phyloP scores from a whole-genome alignment of 1,140 invertebrate genomes.

The Drosophila biarmipes region DNA sequence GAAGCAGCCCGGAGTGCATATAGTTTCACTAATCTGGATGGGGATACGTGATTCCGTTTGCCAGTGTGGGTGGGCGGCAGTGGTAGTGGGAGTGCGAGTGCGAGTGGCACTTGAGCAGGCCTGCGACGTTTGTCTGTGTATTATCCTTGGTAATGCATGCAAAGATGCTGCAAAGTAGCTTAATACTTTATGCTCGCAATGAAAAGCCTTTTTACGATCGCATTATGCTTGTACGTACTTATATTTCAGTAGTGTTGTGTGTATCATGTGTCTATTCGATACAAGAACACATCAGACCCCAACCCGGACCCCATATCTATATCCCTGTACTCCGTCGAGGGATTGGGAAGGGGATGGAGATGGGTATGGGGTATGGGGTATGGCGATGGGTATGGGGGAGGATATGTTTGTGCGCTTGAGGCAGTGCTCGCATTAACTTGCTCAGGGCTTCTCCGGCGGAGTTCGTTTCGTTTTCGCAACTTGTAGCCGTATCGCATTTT shows the following conservation, averaged over 20 bases:
- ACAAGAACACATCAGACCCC: constrained; percentile 11
- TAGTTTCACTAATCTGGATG: constrained; percentile 27
- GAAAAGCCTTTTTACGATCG: constrained; percentile 82
- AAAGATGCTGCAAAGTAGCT: constrained; percentile 83
- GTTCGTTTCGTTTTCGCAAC: constrained; percentile 16
- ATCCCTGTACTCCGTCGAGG: not conserved
- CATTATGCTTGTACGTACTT: constrained; percentile 80
- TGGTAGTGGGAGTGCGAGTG: constrained; percentile 4
- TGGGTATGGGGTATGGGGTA: not conserved
- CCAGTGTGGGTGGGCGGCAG: not conserved
- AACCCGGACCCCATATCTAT: not conserved
- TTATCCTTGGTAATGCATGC: constrained; percentile 80
- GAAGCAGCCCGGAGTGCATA: not conserved
- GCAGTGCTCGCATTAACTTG: constrained; percentile 29
- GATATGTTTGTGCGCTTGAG: constrained; percentile 12
- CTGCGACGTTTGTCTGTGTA: constrained; percentile 54
- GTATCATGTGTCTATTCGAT: constrained; percentile 60
- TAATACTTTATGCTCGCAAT: constrained; percentile 83
- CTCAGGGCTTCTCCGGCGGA: constrained; percentile 1
- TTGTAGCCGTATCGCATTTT: constrained; percentile 70
- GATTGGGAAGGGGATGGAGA: not conserved
- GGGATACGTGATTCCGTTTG: constrained; percentile 37
- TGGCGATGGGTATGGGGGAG: not conserved
- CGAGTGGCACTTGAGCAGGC: constrained; percentile 30
- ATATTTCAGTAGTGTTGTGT: constrained; percentile 62